phyloP scores from a whole-genome alignment of 2,113 vertebrate genomes.

The Megalops atlanticus region DNA sequence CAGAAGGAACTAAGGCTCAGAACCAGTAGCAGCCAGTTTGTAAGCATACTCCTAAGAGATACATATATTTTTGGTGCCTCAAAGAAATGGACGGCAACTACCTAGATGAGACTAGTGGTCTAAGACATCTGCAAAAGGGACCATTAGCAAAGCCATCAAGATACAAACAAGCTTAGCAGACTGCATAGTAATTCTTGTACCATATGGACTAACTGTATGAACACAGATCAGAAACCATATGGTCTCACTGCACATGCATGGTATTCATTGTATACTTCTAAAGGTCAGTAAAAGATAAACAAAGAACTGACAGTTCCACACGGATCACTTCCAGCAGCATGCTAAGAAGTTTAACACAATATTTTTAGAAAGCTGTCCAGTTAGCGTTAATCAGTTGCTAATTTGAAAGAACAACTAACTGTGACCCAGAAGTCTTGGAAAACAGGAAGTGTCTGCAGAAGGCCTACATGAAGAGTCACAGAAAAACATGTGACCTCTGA shows the following conservation, averaged over 20 bases:
- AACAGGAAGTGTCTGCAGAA: background rate
- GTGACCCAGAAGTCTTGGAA: slow-evolving; percentile 13
- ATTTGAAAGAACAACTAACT: slow-evolving; percentile 19
- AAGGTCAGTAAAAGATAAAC: slow-evolving; percentile 4
- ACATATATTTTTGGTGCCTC: slow-evolving; percentile 10
- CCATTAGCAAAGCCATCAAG: background rate
- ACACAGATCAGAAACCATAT: background rate
- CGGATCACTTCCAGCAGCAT: slow-evolving; percentile 1
- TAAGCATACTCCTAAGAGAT: slow-evolving; percentile 8
- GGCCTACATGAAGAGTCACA: background rate
- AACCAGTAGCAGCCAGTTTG: background rate
- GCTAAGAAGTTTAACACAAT: background rate
- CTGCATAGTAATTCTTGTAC: background rate
- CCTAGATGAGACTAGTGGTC: background rate
- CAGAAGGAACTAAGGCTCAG: background rate
- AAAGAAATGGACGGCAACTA: slow-evolving; percentile 19
- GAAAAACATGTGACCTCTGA: background rate
- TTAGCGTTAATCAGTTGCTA: slow-evolving; percentile 38
- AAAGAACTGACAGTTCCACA: background rate
- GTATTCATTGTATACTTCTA: background rate
- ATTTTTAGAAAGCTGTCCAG: slow-evolving; percentile 18
- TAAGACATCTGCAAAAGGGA: background rate
- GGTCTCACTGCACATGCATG: background rate
- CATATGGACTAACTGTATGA: background rate
- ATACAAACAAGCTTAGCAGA: background rate